These are phyloP conservation scores for Mesopsocus fuscifrons DNA, from an alignment of 2,888 invertebrate genomes.

Conservation along the genomic window DNA sequence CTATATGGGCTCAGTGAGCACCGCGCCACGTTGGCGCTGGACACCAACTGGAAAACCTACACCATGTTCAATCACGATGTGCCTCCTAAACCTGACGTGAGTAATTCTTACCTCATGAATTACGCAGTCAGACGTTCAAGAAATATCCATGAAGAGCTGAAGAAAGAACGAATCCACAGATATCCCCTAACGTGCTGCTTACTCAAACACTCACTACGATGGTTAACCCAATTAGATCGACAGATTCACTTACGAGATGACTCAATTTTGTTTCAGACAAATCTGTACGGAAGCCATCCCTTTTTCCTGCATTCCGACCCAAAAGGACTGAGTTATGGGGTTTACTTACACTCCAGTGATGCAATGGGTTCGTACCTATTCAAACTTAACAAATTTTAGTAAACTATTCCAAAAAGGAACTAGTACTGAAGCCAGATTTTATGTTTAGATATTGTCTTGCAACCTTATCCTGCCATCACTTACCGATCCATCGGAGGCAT, in stretches of 20 bases:
- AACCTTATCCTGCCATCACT: slow-evolving; percentile 59
- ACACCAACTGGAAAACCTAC: slow-evolving; percentile 39
- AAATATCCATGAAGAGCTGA: too few species aligned
- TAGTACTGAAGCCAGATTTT: too few species aligned
- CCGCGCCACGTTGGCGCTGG: slow-evolving; percentile 35
- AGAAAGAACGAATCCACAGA: too few species aligned
- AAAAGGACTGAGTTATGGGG: slow-evolving; percentile 48
- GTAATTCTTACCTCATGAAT: slow-evolving; percentile 18
- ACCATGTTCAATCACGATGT: slow-evolving; percentile 49
- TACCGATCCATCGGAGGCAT: slow-evolving; percentile 65
- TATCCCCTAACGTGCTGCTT: too few species aligned
- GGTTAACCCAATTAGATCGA: too few species aligned
- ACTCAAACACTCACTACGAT: too few species aligned
- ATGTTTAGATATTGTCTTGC: slow-evolving; percentile 59
- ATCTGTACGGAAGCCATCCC: slow-evolving; percentile 43
- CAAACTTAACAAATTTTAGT: too few species aligned
- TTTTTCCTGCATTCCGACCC: slow-evolving; percentile 57
- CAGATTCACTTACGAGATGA: too few species aligned
- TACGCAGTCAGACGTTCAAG: too few species aligned
- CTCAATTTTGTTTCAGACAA: slow-evolving; percentile 16
- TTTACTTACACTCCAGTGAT: slow-evolving; percentile 63
- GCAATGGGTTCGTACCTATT: too few species aligned
- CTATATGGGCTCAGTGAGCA: slow-evolving; percentile 60
- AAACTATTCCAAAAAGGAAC: too few species aligned
- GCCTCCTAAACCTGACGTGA: slow-evolving; percentile 42